These are phyloP conservation scores for Syngnathus acus DNA, from an alignment of 2,797 vertebrate genomes.

Conservation along the genomic window DNA sequence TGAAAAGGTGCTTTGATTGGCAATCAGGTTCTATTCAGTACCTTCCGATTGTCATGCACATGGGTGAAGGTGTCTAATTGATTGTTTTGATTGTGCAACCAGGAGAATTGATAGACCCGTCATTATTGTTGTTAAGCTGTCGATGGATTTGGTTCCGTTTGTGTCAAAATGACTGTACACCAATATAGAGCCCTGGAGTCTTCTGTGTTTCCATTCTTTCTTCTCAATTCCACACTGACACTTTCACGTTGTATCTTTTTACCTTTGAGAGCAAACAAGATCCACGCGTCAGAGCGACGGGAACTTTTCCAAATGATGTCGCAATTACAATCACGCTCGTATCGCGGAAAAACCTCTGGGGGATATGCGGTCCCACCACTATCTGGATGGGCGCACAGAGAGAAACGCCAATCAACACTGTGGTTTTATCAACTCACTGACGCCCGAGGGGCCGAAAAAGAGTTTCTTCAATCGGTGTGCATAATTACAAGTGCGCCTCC, in stretches of 20 bases:
- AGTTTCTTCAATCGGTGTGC: slow-evolving; percentile 44
- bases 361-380: slow-evolving; percentile 43
- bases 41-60: slow-evolving; percentile 1
- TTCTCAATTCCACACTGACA: slow-evolving; percentile 18
- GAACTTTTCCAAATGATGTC: slow-evolving; percentile 62
- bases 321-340: slow-evolving; percentile 61
- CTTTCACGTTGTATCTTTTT: slow-evolving; percentile 52
- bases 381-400: slow-evolving; percentile 34
- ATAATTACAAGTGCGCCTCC: slow-evolving; percentile 51
- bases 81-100: background rate
- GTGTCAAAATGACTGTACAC: background rate
- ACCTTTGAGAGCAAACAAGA: slow-evolving; percentile 52
- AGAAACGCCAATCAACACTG: slow-evolving; percentile 52
- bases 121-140: slow-evolving; percentile 2
- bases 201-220: background rate
- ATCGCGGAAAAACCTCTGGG: slow-evolving; percentile 34
- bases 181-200: background rate
- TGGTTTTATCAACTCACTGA: slow-evolving; percentile 48
- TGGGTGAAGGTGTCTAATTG: background rate
- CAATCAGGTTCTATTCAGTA: slow-evolving; percentile 36
- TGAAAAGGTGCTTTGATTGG: slow-evolving; percentile 34
- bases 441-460: slow-evolving; percentile 33
- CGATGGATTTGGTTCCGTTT: background rate
- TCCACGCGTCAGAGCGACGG: slow-evolving; percentile 40
- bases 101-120: background rate